Conservation (phyloP, 2,888 invertebrate species). For the Ashinkailepas kermadecensis region DNA sequence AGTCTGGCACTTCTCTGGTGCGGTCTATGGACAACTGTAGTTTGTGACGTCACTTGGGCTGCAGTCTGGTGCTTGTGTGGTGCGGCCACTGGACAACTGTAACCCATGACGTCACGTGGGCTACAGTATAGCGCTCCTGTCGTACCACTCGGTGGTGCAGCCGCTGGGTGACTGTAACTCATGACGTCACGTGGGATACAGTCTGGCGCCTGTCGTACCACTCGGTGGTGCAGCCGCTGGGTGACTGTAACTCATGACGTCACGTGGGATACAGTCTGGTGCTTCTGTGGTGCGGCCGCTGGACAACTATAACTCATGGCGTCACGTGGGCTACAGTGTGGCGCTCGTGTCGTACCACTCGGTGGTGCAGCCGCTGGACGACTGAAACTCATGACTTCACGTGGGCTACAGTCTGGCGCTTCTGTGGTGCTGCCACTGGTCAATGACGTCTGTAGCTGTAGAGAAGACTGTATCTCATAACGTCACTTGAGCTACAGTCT, state of each 20-base stretch:
- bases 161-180: slow-evolving; percentile 44
- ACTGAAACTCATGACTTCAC: slow-evolving; percentile 34
- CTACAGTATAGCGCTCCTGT: slow-evolving; percentile 51
- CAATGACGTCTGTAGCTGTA: slow-evolving; percentile 21
- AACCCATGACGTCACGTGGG: background rate
- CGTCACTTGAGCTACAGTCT: slow-evolving; percentile 41
- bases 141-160: slow-evolving; percentile 58
- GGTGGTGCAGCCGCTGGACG: slow-evolving; percentile 42
- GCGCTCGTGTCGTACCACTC: slow-evolving; percentile 49
- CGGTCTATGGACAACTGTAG: slow-evolving; percentile 46
- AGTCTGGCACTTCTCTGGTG: slow-evolving; percentile 60
- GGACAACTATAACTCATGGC: slow-evolving; percentile 40
- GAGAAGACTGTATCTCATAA: too few relatives aligned
- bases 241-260: slow-evolving; percentile 41
- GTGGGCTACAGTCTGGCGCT: slow-evolving; percentile 49
- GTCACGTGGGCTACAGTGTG: slow-evolving; percentile 48
- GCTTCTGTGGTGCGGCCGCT: slow-evolving; percentile 44
- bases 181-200: slow-evolving; percentile 40
- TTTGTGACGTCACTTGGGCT: slow-evolving; percentile 26
- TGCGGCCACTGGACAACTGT: slow-evolving; percentile 52
- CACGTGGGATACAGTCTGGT: slow-evolving; percentile 48
- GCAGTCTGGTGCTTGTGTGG: slow-evolving; percentile 56
- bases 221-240: slow-evolving; percentile 59
- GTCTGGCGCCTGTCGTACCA: slow-evolving; percentile 54
- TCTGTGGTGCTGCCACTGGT: slow-evolving; percentile 60